Evolutionary conservation across 2,113 vertebrate genomes (phyloP).

Genomic region (Rutilus rutilus): DNA sequence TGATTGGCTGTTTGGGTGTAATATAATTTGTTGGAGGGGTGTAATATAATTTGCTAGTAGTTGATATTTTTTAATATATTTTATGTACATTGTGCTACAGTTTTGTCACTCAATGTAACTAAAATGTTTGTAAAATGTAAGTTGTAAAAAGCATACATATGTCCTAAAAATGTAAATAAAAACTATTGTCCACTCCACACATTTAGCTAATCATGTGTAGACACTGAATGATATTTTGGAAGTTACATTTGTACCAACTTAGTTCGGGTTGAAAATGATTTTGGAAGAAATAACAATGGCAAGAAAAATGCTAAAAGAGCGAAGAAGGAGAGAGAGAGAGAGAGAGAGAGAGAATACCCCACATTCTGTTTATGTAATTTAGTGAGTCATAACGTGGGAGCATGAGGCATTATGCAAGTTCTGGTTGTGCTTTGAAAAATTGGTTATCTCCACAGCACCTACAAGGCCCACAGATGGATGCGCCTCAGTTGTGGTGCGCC

Average conservation of each 20-base stretch:
- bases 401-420: slow-evolving; percentile 60
- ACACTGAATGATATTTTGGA: not conserved
- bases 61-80: too few species aligned
- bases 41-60: too few species aligned
- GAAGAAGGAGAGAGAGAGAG: not conserved
- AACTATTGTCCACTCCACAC: not conserved
- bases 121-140: not conserved
- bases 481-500: slow-evolving; percentile 25
- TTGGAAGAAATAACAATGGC: slow-evolving; percentile 37
- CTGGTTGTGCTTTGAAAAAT: slow-evolving; percentile 58
- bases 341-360: slow-evolving; percentile 50
- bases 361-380: slow-evolving; percentile 61
- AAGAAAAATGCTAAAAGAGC: slow-evolving; percentile 3
- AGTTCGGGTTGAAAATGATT: slow-evolving; percentile 17
- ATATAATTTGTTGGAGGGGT: too few species aligned
- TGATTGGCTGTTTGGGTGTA: too few species aligned
- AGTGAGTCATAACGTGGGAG: slow-evolving; percentile 60
- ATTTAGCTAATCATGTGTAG: not conserved
- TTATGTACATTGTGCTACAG: too few species aligned
- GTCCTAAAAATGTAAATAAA: not conserved
- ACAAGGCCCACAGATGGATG: slow-evolving; percentile 44
- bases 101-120: too few species aligned
- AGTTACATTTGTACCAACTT: not conserved
- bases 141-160: not conserved
- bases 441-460: slow-evolving; percentile 55